These are phyloP conservation scores for Leucophora obtusa DNA, from an alignment of 2,888 invertebrate genomes.

Conservation along the genomic window DNA sequence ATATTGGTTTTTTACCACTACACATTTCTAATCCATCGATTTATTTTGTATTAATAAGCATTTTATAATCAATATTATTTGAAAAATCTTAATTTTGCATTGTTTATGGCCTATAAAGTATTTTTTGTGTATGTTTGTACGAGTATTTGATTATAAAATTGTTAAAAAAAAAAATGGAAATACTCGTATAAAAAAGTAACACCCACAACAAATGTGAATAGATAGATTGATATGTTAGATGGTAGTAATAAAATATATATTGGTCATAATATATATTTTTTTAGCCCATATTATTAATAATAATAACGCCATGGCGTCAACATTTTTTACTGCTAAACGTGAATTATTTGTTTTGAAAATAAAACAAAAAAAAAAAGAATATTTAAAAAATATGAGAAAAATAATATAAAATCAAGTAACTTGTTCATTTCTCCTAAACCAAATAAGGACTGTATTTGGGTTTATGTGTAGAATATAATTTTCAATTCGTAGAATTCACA, in stretches of 20 bases:
- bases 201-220: neutral
- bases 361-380: neutral
- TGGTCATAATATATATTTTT: neutral
- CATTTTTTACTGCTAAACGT: slow-evolving; percentile 7
- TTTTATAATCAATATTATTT: slow-evolving; percentile 54
- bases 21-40: slow-evolving; percentile 7
- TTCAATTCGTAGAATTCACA: slow-evolving; percentile 45
- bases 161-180: too few relatives aligned
- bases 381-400: neutral
- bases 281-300: slow-evolving; percentile 11
- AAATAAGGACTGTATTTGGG: neutral
- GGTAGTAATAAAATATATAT: neutral
- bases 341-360: neutral
- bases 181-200: too few relatives aligned
- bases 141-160: neutral
- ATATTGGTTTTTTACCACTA: neutral
- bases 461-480: neutral
- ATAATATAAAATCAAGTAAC: neutral
- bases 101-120: slow-evolving; percentile 28
- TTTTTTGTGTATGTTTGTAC: too few relatives aligned
- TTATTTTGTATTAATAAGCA: slow-evolving; percentile 34
- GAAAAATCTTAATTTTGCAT: slow-evolving; percentile 33
- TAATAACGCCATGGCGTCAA: slow-evolving; percentile 44
- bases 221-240: neutral
- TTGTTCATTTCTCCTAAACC: neutral